Evolutionary conservation across 2,797 vertebrate genomes (phyloP), one percentile per base, ranked within the genome.

Genomic region (Prionace glauca): DNA sequence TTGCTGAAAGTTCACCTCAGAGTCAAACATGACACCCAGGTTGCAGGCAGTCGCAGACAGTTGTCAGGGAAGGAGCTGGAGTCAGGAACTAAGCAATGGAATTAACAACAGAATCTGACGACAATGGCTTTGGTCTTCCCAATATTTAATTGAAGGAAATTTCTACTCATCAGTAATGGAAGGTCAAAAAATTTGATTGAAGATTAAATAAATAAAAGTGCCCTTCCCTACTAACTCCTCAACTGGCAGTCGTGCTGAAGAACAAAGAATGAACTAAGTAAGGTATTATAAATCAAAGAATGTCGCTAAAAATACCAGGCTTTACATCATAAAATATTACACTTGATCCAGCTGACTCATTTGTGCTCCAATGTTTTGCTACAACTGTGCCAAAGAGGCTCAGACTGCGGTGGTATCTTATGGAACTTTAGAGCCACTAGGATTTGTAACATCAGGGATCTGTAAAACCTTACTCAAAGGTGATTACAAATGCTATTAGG

Each of bases 391-490:
- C 93, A 56, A 50, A 32, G 41, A 74, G 62, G 65, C 36, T 94
- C 91, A 71, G 36, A 72, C 36, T 7, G 67, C 22, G 36, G 93
- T 32, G 36, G 24, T 16, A 56, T 95, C 67, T 60, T 74, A 29
- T 32, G 93, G 74, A 95, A 56, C 69, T 56, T 95, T 77, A 74
- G 45, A 95, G 45, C 14, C 93, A 94, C 69, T 18, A 45, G 93
- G 71, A 74, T 50, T 56, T 94, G 69, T 26, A 94, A 50, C 45
- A 36, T 74, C 24, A 94, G 93, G 88, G 3, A 62, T 91, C 26
- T 32, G 56, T 50, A 29, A 95, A 74, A 18, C 24, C 93, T n/a
- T 56, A 29, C 32, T 20, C 45, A 95, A 95, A 95, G 71, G 93
- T 72, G 45, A 95, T 95, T 77, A 32, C 2, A 32, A 72, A 29